Evolutionary conservation across 2,113 vertebrate genomes (phyloP), one percentile per base, ranked within the genome.

Genomic region (Tenebrosternarchus preto): DNA sequence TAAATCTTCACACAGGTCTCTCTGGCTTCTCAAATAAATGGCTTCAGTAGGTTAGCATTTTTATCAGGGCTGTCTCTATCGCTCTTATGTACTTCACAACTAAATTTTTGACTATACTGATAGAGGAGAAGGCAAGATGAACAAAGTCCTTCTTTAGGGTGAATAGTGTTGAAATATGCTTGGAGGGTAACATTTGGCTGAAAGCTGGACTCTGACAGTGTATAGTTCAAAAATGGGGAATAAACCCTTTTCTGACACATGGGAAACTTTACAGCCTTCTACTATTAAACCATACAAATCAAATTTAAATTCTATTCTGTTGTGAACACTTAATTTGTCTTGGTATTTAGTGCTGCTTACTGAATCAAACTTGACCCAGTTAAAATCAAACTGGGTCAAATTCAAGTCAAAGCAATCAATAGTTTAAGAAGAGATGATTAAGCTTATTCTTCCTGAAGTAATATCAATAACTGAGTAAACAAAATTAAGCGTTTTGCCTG

Each of bases 1-100:
- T 79, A 72, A 53, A 80, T 75, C 68, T 78, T 31, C 46, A 25
- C n/a, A 22, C 70, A 43, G 67, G 33, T 71, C 79, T 27, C 29
- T 76, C 71, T 64, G 20, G 25, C 24, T 66, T 11, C 46, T 75
- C 63, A 63, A 80, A 75, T 78, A 39, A 71, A 75, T 29, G 15
- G 68, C 50, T 63, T 72, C 57, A 63, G n/a, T 2, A 22, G 19
- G 64, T 39, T 20, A 20, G 20, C 19, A 20, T 68, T 68, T 36
- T n/a, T 39, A 9, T 68, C 29, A 4, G 19, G 19, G 4, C 55
- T 56, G 71, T 73, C 55, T 57, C 25, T 27, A 29, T 56, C n/a
- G 25, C n/a, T 57, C 53, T 20, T 3, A 1, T 36, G 50, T 36
- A 50, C 71, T 73, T 59, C 31, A 55, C 70, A 53, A 55, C 46